phyloP scores from a whole-genome alignment of 2,888 invertebrate species.

The Yponomeuta cagnagella region DNA sequence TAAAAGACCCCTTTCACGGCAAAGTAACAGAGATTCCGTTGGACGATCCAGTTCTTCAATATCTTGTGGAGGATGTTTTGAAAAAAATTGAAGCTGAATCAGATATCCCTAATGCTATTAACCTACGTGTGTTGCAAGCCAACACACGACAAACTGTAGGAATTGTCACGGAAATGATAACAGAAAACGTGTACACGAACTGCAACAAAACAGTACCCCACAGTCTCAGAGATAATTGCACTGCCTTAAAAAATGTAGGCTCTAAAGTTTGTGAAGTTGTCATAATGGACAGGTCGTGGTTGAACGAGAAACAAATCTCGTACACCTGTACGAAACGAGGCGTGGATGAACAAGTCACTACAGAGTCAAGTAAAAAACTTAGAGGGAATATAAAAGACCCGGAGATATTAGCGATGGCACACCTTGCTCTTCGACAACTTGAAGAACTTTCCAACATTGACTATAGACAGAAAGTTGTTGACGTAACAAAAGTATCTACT shows the following conservation, averaged over 20 bases:
- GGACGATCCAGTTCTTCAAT: too few relatives aligned
- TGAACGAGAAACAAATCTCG: conserved; percentile 20
- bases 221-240: conserved; percentile 39
- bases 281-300: conserved; percentile 33
- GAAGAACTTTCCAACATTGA: conserved; percentile 48
- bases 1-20: too few relatives aligned
- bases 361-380: conserved; percentile 19
- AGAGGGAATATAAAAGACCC: conserved; percentile 33
- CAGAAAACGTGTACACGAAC: conserved; percentile 41
- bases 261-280: conserved; percentile 40
- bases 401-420: conserved; percentile 41
- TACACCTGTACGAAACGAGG: conserved; percentile 45
- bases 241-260: conserved; percentile 26
- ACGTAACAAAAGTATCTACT: conserved; percentile 56
- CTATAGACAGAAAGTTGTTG: conserved; percentile 48
- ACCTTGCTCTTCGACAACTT: conserved; percentile 52
- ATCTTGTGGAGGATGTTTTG: conserved; percentile 37
- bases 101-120: conserved; percentile 34
- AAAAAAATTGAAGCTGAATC: conserved; percentile 49
- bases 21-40: too few relatives aligned
- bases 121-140: conserved; percentile 41
- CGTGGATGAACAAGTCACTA: conserved; percentile 25
- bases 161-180: conserved; percentile 42
- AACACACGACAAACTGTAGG: conserved; percentile 41
- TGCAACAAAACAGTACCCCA: conserved; percentile 41